These are phyloP conservation scores for Rhaphigaster nebulosa DNA, from an alignment of 2,888 invertebrate genomes.

Conservation along the genomic window DNA sequence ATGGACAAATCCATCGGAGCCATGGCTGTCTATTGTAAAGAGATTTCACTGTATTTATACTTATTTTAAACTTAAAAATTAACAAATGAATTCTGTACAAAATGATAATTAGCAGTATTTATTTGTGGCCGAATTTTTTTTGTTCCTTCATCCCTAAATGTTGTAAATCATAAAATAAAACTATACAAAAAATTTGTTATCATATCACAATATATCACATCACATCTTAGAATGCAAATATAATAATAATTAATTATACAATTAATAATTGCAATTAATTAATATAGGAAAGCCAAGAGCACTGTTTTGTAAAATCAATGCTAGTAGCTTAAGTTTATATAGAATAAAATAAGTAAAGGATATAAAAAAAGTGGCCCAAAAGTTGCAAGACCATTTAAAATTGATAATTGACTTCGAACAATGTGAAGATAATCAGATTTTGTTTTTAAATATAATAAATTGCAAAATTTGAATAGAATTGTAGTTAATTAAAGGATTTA, in stretches of 20 bases:
- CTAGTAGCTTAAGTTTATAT: not conserved
- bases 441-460: not conserved
- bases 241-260: not conserved
- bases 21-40: too few species aligned
- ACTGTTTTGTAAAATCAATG: not conserved
- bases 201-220: slow-evolving; percentile 47
- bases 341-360: not conserved
- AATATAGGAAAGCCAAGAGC: not conserved
- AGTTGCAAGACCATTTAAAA: not conserved
- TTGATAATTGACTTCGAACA: not conserved
- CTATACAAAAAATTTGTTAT: slow-evolving; percentile 20
- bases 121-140: not conserved
- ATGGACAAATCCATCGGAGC: too few species aligned
- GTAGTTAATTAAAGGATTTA: too few species aligned
- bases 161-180: slow-evolving; percentile 13
- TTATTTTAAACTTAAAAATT: not conserved
- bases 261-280: not conserved
- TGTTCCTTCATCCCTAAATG: not conserved
- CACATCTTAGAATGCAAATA: slow-evolving; percentile 29
- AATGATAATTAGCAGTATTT: not conserved
- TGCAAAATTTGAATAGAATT: too few species aligned
- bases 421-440: not conserved
- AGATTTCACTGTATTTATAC: too few species aligned
- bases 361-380: not conserved
- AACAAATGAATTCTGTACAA: not conserved